These are phyloP conservation scores for Drosophila mercatorum DNA, from an alignment of 2,888 invertebrate species.

Conservation along the genomic window DNA sequence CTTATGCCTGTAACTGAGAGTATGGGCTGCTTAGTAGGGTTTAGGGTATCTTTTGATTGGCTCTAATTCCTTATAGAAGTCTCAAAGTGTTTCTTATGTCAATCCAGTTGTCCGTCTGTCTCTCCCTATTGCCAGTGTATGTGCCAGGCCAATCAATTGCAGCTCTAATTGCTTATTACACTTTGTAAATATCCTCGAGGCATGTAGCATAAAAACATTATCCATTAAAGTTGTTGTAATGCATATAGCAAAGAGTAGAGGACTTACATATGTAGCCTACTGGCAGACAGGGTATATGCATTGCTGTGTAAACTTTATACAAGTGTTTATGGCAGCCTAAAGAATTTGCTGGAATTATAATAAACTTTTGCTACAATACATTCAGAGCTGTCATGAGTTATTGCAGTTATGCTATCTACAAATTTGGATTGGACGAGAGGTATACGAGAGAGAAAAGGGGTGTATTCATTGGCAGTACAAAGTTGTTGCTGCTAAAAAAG, in stretches of 20 bases:
- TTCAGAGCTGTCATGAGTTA: neutral
- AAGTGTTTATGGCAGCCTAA: neutral
- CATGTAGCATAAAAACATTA: neutral
- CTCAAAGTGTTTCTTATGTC: too few species aligned
- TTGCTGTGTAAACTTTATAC: neutral
- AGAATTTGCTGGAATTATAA: neutral
- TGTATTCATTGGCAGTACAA: neutral
- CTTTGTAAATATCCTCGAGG: neutral
- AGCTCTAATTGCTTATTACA: neutral
- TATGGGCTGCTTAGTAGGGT: too few species aligned
- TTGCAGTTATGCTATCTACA: neutral
- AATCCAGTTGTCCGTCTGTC: too few species aligned
- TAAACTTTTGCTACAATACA: neutral
- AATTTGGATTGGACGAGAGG: neutral
- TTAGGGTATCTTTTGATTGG: too few species aligned
- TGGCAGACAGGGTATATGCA: neutral
- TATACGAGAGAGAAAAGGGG: neutral
- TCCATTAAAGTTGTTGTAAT: neutral
- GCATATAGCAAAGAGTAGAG: neutral
- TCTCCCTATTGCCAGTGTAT: too few species aligned
- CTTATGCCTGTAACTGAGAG: too few species aligned
- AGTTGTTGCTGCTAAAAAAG: neutral
- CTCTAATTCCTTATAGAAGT: too few species aligned
- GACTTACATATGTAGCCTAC: neutral
- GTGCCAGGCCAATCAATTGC: neutral